Percentiles rank a stretch among this genome's conserved stretches.
Evolutionary conservation across 2,888 invertebrate genomes (phyloP).

Genomic region (Noctua janthe): DNA sequence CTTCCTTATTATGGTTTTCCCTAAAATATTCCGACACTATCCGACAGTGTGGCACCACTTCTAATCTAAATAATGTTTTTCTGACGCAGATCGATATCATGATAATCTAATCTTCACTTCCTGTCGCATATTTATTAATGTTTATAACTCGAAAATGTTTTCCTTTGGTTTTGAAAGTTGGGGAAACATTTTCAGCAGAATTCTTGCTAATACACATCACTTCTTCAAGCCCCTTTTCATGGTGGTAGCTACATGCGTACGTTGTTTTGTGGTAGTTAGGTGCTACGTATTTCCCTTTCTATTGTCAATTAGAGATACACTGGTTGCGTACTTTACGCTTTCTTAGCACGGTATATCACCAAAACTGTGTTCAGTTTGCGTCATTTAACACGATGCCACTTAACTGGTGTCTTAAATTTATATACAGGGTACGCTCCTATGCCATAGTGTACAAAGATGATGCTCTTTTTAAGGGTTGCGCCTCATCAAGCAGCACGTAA

Average conservation of each 20-base stretch:
- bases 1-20: neutral
- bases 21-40: slow-evolving; percentile 9
- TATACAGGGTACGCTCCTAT: too few relatives aligned
- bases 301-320: neutral
- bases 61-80: slow-evolving; percentile 43
- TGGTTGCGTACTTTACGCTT: neutral
- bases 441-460: neutral
- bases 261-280: neutral
- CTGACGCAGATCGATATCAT: slow-evolving; percentile 52
- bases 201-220: neutral
- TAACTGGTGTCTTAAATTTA: neutral
- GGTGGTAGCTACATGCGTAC: neutral
- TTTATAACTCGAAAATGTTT: slow-evolving; percentile 22
- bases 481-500: neutral
- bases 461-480: neutral
- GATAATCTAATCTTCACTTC: slow-evolving; percentile 52
- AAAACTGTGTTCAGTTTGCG: neutral
- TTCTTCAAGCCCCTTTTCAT: neutral
- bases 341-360: neutral
- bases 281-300: neutral
- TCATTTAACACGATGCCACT: neutral
- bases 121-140: slow-evolving; percentile 21
- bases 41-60: slow-evolving; percentile 24
- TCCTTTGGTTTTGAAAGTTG: slow-evolving; percentile 13
- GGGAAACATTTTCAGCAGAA: neutral